A percentile compares a stretch with the other conserved stretches of the same genome.
These are phyloP conservation scores for Sebastes flavidus DNA, from an alignment of 2,797 vertebrate species.

Conservation along the genomic window DNA sequence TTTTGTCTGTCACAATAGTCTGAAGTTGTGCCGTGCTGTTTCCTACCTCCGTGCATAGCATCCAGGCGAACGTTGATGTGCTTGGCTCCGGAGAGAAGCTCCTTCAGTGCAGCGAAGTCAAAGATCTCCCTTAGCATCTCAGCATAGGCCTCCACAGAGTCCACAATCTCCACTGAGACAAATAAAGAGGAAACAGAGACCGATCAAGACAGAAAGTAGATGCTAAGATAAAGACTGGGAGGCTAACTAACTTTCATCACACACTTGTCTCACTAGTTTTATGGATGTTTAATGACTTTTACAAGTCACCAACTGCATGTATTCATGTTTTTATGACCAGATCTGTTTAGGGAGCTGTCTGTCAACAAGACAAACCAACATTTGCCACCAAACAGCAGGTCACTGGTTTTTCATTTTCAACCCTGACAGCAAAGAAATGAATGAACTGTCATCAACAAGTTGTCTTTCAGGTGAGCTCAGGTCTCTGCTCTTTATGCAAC, in stretches of 20 bases:
- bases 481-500: not conserved
- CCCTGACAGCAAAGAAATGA: not conserved
- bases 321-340: not conserved
- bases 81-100: constrained; percentile 91
- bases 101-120: constrained; percentile 92
- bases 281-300: not conserved
- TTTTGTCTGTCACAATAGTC: not conserved
- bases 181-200: not conserved
- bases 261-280: not conserved
- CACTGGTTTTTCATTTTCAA: not conserved
- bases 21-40: not conserved
- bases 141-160: constrained; percentile 94
- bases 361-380: not conserved
- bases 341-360: not conserved
- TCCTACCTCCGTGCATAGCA: constrained; percentile 96
- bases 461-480: not conserved
- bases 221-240: not conserved
- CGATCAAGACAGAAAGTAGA: not conserved
- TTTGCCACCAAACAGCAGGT: not conserved
- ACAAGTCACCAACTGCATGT: not conserved
- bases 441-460: not conserved
- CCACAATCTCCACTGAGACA: constrained; percentile 94
- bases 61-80: constrained; percentile 94
- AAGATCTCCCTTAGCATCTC: constrained; percentile 96
- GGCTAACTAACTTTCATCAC: not conserved